Conservation (phyloP, 2,888 invertebrate genomes). For the Nemotelus nigrinus region DNA sequence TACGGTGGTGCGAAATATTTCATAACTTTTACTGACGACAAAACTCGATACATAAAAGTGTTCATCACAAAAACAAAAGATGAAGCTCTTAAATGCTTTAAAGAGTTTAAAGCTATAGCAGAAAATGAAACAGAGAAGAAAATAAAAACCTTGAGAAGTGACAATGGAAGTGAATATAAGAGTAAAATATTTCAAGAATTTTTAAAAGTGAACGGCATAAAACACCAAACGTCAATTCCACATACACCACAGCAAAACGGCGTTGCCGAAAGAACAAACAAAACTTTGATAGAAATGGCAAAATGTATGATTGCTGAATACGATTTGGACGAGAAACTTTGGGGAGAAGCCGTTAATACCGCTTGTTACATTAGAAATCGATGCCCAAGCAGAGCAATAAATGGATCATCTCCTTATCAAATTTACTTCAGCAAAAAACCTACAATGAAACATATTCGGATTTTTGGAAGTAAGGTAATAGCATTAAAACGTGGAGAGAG, state of each 20-base stretch:
- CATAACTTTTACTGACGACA: conserved; percentile 20
- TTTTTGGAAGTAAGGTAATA: too few relatives aligned
- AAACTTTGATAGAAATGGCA: conserved; percentile 51
- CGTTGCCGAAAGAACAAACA: conserved; percentile 52
- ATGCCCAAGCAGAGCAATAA: conserved; percentile 15
- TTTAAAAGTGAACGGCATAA: conserved; percentile 47
- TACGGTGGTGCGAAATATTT: conserved; percentile 17
- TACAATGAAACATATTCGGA: too few relatives aligned
- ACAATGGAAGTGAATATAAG: conserved; percentile 26
- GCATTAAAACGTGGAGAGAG: too few relatives aligned
- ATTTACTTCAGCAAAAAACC: too few relatives aligned
- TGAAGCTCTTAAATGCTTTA: background rate
- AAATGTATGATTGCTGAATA: conserved; percentile 50
- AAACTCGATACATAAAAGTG: background rate
- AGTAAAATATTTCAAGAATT: background rate
- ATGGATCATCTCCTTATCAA: too few relatives aligned
- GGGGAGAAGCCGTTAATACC: conserved; percentile 48
- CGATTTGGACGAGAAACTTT: background rate
- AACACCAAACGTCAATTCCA: conserved; percentile 49
- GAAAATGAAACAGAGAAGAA: conserved; percentile 46
- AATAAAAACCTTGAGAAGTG: conserved; percentile 14
- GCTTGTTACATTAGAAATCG: conserved; percentile 51
- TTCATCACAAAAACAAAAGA: conserved; percentile 16
- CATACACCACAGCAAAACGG: conserved; percentile 53
- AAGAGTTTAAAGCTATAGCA: conserved; percentile 16